Base-by-base conservation (phyloP, 35 echinoderm and acorn worm genomes). In the Diadema setosum region DNA sequence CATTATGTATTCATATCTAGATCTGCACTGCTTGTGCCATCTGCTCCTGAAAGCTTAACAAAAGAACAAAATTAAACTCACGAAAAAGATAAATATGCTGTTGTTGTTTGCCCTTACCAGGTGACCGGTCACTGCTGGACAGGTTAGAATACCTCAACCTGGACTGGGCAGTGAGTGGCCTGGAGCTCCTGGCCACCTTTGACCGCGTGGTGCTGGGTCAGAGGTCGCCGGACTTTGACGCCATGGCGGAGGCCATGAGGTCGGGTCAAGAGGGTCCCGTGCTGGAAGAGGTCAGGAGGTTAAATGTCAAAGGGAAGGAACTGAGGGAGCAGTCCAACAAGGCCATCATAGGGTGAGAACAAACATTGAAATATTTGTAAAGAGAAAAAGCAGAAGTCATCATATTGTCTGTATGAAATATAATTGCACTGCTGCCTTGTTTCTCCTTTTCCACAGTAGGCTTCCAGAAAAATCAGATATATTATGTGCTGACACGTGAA, bases 81-180 rank as follows among this genome's bases (percentile, higher is more conserved):
- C n/a, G n/a, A n/a, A n/a, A n/a, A n/a, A n/a, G n/a, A n/a, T n/a
- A n/a, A n/a, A n/a, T n/a, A n/a, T n/a, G n/a, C n/a, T n/a, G n/a
- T n/a, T 70, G 6, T 70, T 39, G 8, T 63, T 65, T 65, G 59
- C 39, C 49, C 5, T 2, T 46, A 18, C 1, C 75, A 93, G 91
- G 70, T 65, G 84, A 93, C 49, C 41, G 75, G 3, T 16, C 65
- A 23, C 64, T 93, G 8, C 20, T 61, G 35, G 85, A 87, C 39
- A 41, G 59, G 26, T 9, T 93, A 4, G 58, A 48, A 27, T 32
- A 64, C 17, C 82, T 82, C 17, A 34, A 44, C 36, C 69, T 85
- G 50, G 81, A 89, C 36, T 94, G 92, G 92, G 85, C 92, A 7
- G 26, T 94, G 5, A 81, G 84, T 33, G 45, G 65, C n/a, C 30